Evolutionary conservation across 2,113 vertebrate genomes (phyloP).

Genomic region (Mastomys natalensis): DNA sequence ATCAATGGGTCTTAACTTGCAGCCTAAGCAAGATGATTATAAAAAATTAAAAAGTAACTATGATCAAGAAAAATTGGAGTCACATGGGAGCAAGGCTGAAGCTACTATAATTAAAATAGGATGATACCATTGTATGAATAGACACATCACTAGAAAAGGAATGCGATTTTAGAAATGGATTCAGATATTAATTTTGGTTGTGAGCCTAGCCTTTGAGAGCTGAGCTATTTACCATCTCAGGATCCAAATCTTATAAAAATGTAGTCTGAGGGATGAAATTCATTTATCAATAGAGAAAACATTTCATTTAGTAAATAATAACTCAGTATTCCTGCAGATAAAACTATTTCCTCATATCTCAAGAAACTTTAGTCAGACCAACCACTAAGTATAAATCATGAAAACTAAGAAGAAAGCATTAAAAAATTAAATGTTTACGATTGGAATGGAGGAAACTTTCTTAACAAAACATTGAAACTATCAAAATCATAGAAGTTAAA

Average conservation of each 20-base stretch:
- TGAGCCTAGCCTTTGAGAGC: not conserved
- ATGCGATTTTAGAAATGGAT: not conserved
- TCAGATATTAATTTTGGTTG: not conserved
- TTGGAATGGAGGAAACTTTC: not conserved
- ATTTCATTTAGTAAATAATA: not conserved
- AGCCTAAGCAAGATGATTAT: not conserved
- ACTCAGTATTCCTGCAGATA: not conserved
- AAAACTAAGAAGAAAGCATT: not conserved
- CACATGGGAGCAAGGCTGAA: not conserved
- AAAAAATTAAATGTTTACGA: not conserved
- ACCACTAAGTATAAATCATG: not conserved
- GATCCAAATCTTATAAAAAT: not conserved
- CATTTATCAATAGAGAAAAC: not conserved
- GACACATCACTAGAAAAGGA: not conserved
- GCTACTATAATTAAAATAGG: not conserved
- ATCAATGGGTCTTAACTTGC: not conserved
- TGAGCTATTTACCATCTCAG: not conserved
- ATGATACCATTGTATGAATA: not conserved
- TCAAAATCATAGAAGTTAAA: constrained; percentile 13
- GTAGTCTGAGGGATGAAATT: not conserved
- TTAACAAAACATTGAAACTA: not conserved
- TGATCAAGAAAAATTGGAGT: not conserved
- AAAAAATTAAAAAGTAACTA: constrained; percentile 25
- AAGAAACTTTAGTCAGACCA: not conserved
- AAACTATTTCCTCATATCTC: not conserved